Conservation (phyloP, 2,797 vertebrate genomes). For the Coilia nasus region DNA sequence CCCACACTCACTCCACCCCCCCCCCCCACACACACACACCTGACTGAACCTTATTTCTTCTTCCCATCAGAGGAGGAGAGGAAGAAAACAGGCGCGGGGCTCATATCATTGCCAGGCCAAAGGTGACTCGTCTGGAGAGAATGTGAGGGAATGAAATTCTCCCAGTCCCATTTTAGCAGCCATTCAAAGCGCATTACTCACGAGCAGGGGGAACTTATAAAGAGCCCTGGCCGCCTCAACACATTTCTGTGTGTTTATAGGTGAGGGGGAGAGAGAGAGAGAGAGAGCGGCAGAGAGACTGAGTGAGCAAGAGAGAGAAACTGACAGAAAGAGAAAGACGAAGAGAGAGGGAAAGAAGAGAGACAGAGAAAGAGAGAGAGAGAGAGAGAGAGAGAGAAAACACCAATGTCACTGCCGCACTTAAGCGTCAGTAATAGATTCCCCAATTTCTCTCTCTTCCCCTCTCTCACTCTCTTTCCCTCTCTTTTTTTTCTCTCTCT, state of each 20-base stretch:
- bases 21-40: conserved; percentile 57
- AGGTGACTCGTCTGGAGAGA: conserved; percentile 95
- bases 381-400: conserved; percentile 55
- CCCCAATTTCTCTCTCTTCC: conserved; percentile 75
- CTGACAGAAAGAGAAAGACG: conserved; percentile 30
- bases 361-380: conserved; percentile 21
- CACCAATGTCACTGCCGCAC: conserved; percentile 59
- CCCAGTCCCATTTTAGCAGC: conserved; percentile 89
- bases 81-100: conserved; percentile 76
- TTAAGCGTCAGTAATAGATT: conserved; percentile 82
- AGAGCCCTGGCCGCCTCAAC: conserved; percentile 81
- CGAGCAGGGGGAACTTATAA: conserved; percentile 87
- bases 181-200: conserved; percentile 91
- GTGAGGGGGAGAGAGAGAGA: conserved; percentile 59
- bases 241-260: conserved; percentile 89
- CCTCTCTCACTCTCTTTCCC: conserved; percentile 40
- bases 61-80: conserved; percentile 65
- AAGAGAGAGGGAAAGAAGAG: conserved; percentile 53
- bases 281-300: conserved; percentile 16
- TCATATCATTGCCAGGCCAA: conserved; percentile 92
- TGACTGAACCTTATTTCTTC: conserved; percentile 73
- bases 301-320: conserved; percentile 57
- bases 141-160: conserved; percentile 94
- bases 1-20: conserved; percentile 59
- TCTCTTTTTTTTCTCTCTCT: conserved; percentile 34